These are phyloP conservation scores for Cromileptes altivelis DNA, from an alignment of 2,113 vertebrate species.

Conservation along the genomic window DNA sequence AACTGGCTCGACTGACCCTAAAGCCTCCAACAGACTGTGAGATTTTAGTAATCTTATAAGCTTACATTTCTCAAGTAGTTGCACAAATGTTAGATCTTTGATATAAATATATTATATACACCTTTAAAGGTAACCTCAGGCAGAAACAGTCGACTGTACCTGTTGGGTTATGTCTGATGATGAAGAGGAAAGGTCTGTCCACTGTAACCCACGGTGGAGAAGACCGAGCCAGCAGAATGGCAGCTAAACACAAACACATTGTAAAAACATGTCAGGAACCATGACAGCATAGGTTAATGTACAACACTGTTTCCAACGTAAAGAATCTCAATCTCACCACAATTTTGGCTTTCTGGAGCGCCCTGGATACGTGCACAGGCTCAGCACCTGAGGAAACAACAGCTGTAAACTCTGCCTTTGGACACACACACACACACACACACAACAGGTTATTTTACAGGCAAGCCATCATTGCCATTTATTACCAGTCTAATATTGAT, in stretches of 20 bases:
- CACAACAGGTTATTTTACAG: background rate
- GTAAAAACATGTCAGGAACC: background rate
- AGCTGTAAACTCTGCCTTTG: background rate
- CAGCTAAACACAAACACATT: conserved; percentile 81
- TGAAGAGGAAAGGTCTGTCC: conserved; percentile 94
- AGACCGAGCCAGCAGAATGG: conserved; percentile 93
- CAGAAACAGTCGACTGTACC: conserved; percentile 81
- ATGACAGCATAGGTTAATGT: background rate
- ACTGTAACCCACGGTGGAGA: conserved; percentile 94
- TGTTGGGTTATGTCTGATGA: conserved; percentile 93
- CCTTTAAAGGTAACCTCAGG: background rate
- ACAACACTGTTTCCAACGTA: background rate
- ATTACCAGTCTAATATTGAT: background rate
- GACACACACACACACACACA: background rate
- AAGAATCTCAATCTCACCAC: conserved; percentile 86
- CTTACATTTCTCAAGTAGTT: background rate
- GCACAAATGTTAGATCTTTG: background rate
- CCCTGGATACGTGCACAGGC: conserved; percentile 89
- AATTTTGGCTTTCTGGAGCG: conserved; percentile 95
- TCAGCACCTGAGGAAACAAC: conserved; percentile 85
- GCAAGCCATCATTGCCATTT: background rate
- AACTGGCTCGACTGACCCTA: no score
- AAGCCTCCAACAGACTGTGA: no score
- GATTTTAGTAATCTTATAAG: no score
- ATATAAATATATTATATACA: background rate